Evolutionary conservation across 2,888 invertebrate species (phyloP), one percentile per base, ranked within the genome.

Genomic region (Crioceris asparagi): DNA sequence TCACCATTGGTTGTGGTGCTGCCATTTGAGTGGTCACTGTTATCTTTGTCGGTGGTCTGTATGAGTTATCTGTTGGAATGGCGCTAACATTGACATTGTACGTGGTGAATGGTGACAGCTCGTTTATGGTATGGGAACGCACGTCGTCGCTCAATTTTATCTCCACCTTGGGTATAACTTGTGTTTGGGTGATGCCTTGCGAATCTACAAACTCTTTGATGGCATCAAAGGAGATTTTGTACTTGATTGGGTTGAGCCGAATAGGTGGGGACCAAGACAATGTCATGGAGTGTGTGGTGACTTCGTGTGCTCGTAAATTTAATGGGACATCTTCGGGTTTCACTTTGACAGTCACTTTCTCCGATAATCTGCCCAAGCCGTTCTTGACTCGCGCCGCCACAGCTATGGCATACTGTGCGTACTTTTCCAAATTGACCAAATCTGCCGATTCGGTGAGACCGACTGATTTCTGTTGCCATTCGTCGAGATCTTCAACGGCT

Each of bases 11-110:
- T 53, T 91, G 88, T 0, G 92, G 92, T 1, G 91, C 91, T 26
- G 92, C 92, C 91, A 92, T 92, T 67, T 92, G 91, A 0, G 92
- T 92, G 2, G 92, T 93, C 1, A 92, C 91, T 0, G 86, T 90
- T 34, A 92, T 91, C 64, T 87, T 87, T 0, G 90, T 88, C 0
- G 92, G 91, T 5, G 92, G 92, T 49, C 85, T 72, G 59, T 90
- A 90, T 2, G 66, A 59, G 44, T 79, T 77, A 53, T 90, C 88
- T 33, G 79, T 76, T 2, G 91, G 90, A 47, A 90, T 80, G 34
- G 88, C 90, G 63, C 85, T 90, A 10, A 91, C 87, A 59, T 93
- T 93, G 1, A 93, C 91, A 60, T 83, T 87, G 59, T 93, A 93
- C 0, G 91, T 92, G 10, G 92, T 93, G 59, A 92, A 93, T 0